Percentiles rank a stretch among this genome's conserved stretches.
Evolutionary conservation across 2,113 vertebrate species (phyloP).

Genomic region (Dasyornis broadbenti): DNA sequence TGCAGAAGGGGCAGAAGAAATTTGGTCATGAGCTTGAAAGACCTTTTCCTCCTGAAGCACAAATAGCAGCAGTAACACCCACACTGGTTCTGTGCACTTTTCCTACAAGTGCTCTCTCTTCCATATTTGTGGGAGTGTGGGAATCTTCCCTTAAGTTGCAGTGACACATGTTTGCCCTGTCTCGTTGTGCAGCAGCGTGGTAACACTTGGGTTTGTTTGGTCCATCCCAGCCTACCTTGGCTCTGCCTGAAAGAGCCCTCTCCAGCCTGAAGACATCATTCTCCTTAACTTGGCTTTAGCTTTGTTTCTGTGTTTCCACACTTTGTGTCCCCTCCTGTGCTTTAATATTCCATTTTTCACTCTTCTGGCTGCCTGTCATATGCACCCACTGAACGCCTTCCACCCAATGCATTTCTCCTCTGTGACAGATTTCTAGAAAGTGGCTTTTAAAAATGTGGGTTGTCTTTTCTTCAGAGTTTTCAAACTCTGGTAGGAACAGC

Average conservation of each 20-base stretch:
- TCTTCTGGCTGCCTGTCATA: background rate
- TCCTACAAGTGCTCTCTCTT: background rate
- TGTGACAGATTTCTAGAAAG: background rate
- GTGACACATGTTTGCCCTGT: background rate
- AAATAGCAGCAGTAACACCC: background rate
- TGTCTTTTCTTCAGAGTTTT: background rate
- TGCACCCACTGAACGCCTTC: background rate
- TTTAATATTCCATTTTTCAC: background rate
- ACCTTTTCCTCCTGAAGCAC: background rate
- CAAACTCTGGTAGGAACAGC: background rate
- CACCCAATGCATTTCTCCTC: background rate
- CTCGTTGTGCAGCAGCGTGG: background rate
- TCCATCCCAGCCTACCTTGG: background rate
- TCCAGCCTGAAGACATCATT: background rate
- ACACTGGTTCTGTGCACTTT: background rate
- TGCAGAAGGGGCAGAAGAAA: background rate
- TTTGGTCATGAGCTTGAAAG: background rate
- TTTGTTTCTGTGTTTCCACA: background rate
- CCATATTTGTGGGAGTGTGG: background rate
- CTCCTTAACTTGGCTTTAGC: background rate
- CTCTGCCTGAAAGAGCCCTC: background rate
- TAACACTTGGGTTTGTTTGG: background rate
- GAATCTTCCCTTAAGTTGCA: background rate
- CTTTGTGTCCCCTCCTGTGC: background rate
- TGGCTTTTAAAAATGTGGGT: background rate